Evolutionary conservation across 1,140 invertebrate genomes (phyloP), one percentile per base, ranked within the genome.

Genomic region (Caenorhabditis tropicalis): DNA sequence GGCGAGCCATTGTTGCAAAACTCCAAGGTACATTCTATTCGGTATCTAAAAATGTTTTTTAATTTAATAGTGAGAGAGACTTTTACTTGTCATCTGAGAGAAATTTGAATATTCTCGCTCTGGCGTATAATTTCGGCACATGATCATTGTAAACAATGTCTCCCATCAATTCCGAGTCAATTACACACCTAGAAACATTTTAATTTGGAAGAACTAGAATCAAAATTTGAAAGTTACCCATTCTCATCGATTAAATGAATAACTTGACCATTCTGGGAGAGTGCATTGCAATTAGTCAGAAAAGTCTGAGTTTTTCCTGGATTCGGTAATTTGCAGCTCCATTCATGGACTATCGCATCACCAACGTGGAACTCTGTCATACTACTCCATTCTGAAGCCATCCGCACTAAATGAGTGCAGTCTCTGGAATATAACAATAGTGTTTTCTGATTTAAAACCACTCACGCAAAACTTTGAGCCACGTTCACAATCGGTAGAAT

Each of bases 181-280:
- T 79, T 15, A 85, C 79, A 29, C 83, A 85, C 16, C 83, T 85
- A n/a, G 43, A 79, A 53, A 70, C 1, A 33, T 39, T 39, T 19
- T 24, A 27, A 24, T 7, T n/a, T n/a, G n/a, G n/a, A n/a, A n/a
- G n/a, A n/a, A n/a, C n/a, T n/a, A n/a, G n/a, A n/a, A n/a, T n/a
- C n/a, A n/a, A n/a, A n/a, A n/a, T n/a, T n/a, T n/a, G n/a, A n/a
- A n/a, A n/a, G n/a, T 43, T 19, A 85, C 83, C 83, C 83, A 48
- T 85, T 85, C n/a, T 85, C 83, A 70, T 85, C 83, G 1, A 85
- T 79, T 4, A 85, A 33, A 81, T 85, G 83, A 31, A 85, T 85
- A 12, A 85, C 36, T 31, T 85, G 74, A 3, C 83, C 83, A 15
- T 51, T 79, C 60, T 81, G 74, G 5, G 74, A 81, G 7, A 81